Percentiles rank a stretch among this genome's conserved stretches.
These are phyloP conservation scores for Saturnia pavonia DNA, from an alignment of 2,888 invertebrate species.

Conservation along the genomic window DNA sequence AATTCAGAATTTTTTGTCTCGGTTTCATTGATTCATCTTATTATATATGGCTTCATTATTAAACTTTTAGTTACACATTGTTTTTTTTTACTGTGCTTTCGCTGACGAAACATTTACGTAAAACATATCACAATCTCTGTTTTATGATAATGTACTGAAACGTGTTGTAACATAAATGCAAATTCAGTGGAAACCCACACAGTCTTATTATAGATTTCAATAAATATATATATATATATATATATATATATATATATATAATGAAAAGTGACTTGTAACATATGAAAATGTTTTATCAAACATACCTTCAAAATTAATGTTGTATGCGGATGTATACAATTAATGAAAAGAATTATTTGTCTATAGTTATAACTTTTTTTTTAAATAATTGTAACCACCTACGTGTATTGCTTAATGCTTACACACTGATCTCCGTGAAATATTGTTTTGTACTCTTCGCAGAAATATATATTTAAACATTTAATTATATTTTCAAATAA, in stretches of 20 bases:
- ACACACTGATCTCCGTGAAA: not conserved
- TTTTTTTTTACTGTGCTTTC: not conserved
- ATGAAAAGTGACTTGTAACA: not conserved
- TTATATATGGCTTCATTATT: not conserved
- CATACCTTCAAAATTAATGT: too few relatives aligned
- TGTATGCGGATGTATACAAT: too few relatives aligned
- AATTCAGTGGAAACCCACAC: not conserved
- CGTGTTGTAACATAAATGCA: not conserved
- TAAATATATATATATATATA: not conserved
- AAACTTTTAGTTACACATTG: not conserved
- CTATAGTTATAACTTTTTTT: too few relatives aligned
- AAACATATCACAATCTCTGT: not conserved
- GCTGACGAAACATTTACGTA: not conserved
- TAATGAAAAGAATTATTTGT: too few relatives aligned
- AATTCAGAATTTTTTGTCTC: not conserved
- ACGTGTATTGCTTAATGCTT: not conserved
- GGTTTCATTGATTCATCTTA: not conserved
- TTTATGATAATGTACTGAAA: not conserved
- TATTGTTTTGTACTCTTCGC: not conserved
- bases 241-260: too few relatives aligned
- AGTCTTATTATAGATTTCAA: not conserved
- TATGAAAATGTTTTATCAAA: not conserved
- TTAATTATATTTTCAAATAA: slow-evolving; percentile 7
- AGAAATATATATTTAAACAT: slow-evolving; percentile 1
- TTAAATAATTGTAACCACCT: not conserved